These are phyloP conservation scores for Ypsolopha sequella DNA, from an alignment of 2,888 invertebrate genomes.

Conservation along the genomic window DNA sequence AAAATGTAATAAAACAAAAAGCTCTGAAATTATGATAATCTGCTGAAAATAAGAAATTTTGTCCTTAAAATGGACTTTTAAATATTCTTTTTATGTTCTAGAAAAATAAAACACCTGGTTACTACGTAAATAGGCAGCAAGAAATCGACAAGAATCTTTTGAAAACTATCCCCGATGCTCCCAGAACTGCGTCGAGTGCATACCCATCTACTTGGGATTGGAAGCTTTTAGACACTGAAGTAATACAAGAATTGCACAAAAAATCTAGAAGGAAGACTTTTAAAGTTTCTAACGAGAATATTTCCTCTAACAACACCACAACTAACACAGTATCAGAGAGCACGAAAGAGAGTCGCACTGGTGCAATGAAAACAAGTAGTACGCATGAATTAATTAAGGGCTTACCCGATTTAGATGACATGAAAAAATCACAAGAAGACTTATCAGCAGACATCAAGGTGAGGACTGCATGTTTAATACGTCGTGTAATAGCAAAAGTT, in stretches of 20 bases:
- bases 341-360: slow-evolving; percentile 27
- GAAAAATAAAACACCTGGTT: slow-evolving; percentile 86
- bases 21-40: neutral
- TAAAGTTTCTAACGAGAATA: slow-evolving; percentile 52
- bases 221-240: slow-evolving; percentile 72
- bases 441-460: slow-evolving; percentile 30
- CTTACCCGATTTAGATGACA: slow-evolving; percentile 54
- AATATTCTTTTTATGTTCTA: slow-evolving; percentile 42
- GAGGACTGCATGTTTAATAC: slow-evolving; percentile 32
- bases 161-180: slow-evolving; percentile 82
- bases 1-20: too few relatives aligned
- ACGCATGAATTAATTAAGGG: slow-evolving; percentile 55
- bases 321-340: slow-evolving; percentile 52
- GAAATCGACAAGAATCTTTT: slow-evolving; percentile 83
- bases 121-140: slow-evolving; percentile 80
- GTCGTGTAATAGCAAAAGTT: slow-evolving; percentile 35
- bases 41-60: neutral
- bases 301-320: slow-evolving; percentile 50
- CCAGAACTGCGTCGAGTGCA: slow-evolving; percentile 79
- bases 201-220: slow-evolving; percentile 81
- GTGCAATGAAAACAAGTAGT: slow-evolving; percentile 53
- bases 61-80: neutral
- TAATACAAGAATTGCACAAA: slow-evolving; percentile 51
- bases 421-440: slow-evolving; percentile 7
- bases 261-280: slow-evolving; percentile 43